A percentile compares a stretch with the other conserved stretches of the same genome.
These are phyloP conservation scores for Chaetorhynchus papuensis DNA, from an alignment of 2,113 vertebrate species.

Conservation along the genomic window DNA sequence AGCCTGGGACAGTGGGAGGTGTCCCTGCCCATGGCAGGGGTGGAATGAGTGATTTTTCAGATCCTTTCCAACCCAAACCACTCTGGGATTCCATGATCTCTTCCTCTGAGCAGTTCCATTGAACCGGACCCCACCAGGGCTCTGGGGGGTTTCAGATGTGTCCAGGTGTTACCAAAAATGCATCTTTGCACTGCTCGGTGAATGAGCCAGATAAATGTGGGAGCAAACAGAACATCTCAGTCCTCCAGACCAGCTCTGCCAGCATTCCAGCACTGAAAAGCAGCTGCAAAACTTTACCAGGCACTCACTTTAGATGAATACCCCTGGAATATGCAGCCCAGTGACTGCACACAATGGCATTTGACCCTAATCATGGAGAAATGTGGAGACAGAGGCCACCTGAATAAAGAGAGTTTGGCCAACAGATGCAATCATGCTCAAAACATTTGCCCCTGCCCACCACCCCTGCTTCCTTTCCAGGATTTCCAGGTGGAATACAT, in stretches of 20 bases:
- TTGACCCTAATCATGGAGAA: not conserved
- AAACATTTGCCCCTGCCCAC: not conserved
- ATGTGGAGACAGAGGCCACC: not conserved
- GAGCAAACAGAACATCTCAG: not conserved
- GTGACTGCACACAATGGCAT: not conserved
- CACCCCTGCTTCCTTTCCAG: not conserved
- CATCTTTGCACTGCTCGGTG: not conserved
- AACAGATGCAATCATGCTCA: not conserved
- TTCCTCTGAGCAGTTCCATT: not conserved
- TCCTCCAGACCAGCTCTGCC: not conserved
- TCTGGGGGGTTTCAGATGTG: not conserved
- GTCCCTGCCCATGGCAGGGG: not conserved
- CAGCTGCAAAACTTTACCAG: not conserved
- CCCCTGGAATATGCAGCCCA: not conserved
- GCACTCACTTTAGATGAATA: not conserved
- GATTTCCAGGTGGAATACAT: not conserved
- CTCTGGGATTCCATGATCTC: not conserved
- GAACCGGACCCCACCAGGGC: not conserved
- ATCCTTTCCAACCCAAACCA: not conserved
- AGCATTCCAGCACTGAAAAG: not conserved
- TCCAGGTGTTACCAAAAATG: not conserved
- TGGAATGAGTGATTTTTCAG: rapidly evolving
- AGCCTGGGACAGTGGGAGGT: not conserved
- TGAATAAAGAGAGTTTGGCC: not conserved
- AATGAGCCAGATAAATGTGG: not conserved